Base-by-base conservation (phyloP, 2,797 vertebrate species). In the Pangasius macronema region DNA sequence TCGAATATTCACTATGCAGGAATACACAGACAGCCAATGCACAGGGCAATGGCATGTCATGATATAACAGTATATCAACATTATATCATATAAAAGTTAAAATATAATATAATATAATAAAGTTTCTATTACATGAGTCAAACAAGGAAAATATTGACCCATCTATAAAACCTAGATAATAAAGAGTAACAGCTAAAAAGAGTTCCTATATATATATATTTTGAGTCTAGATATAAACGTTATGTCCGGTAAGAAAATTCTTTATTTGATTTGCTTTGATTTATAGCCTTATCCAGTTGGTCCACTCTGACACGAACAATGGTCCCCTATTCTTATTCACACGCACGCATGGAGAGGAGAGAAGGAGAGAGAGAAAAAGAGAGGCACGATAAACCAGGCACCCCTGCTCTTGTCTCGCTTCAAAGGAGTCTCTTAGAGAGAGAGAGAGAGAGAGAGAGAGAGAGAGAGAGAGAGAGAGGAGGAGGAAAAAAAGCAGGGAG, bases 401-500 rank as follows among this genome's bases (percentile, higher is more conserved):
- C 93, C 93, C 93, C 92, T 93, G 93, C 93, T 94, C 93, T 92
- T 94, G 93, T 94, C 92, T 95, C 88, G 91, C 93, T 94, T 94
- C 93, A 93, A 92, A 93, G 90, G 92, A 88, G 91, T 92, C 84
- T 92, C 89, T 87, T 85, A 83, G 89, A 86, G 87, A 90, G 88
- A 92, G 91, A 91, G 89, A 84, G 85, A 67, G 87, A 80, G 90
- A 68, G 89, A 30, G 27, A 85, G 83, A 61, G 49, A 84, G 46
- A 57, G 22, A 70, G 89, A 85, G 91, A 87, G 89, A 70, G 88
- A 77, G 75, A 75, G 73, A 63, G 82, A 63, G 68, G 11, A 86
- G 73, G 83, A 24, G 88, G 87, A 91, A 88, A 86, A 91, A 91
- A 94, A 79, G 90, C 93, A 94, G 95, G 93, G 95, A 93, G 95